These are phyloP conservation scores for Sylvia atricapilla DNA, from an alignment of 2,113 vertebrate species.

Conservation along the genomic window DNA sequence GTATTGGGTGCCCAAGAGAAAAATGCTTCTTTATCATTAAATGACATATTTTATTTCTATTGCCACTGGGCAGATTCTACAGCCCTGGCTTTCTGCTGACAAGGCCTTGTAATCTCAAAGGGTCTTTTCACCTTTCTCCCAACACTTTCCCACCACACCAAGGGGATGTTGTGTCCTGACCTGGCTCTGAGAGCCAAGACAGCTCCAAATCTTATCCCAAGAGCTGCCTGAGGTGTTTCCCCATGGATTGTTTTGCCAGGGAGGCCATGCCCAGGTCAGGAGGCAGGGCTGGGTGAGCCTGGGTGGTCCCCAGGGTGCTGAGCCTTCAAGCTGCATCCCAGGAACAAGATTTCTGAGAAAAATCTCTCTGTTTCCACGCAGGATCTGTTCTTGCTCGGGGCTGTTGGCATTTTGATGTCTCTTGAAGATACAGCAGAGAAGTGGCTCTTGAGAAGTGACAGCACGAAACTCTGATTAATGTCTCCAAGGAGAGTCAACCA, in stretches of 20 bases:
- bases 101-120: neutral
- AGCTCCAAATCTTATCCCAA: neutral
- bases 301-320: neutral
- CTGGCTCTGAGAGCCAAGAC: neutral
- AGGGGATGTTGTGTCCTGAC: neutral
- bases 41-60: neutral
- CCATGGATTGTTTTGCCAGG: neutral
- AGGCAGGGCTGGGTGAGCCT: neutral
- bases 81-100: neutral
- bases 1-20: neutral
- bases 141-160: neutral
- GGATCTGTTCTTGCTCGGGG: neutral
- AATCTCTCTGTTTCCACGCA: neutral
- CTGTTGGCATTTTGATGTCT: slow-evolving; percentile 2
- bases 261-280: neutral
- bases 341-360: neutral
- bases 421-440: neutral
- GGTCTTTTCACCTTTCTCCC: neutral
- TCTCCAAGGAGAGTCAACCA: slow-evolving; percentile 35
- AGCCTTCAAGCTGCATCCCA: neutral
- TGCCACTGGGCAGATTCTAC: neutral
- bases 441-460: slow-evolving; percentile 7
- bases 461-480: slow-evolving; percentile 23
- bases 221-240: neutral
- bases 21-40: neutral